phyloP scores from a whole-genome alignment of 2,797 vertebrate species.

The Streptopelia turtur region DNA sequence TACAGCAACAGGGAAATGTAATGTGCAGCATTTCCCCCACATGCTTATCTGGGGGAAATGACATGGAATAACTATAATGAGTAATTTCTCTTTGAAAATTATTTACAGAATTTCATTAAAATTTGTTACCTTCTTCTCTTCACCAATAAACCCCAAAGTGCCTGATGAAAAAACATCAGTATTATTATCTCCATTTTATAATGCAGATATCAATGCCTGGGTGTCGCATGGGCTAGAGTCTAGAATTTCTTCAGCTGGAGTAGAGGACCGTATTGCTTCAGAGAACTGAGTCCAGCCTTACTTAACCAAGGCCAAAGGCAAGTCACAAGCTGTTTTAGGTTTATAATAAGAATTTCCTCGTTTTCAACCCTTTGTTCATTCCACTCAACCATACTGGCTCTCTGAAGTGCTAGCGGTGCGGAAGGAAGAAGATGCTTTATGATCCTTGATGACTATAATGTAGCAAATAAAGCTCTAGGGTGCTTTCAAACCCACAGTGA shows the following conservation, averaged over 20 bases:
- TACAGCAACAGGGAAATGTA: not conserved
- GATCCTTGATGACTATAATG: slow-evolving; percentile 56
- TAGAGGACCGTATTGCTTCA: not conserved
- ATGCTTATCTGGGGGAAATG: not conserved
- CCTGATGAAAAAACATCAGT: not conserved
- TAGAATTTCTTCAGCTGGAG: not conserved
- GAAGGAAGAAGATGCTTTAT: slow-evolving; percentile 70
- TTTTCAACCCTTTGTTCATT: slow-evolving; percentile 50
- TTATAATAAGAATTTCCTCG: not conserved
- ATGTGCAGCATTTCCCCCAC: not conserved
- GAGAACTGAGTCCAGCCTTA: not conserved
- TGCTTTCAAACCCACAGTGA: slow-evolving; percentile 53
- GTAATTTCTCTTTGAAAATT: not conserved
- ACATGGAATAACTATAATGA: not conserved
- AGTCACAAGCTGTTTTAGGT: slow-evolving; percentile 12
- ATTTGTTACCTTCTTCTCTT: not conserved
- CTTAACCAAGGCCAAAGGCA: slow-evolving; percentile 17
- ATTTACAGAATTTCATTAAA: not conserved
- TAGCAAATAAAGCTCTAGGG: slow-evolving; percentile 64
- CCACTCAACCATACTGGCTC: slow-evolving; percentile 2
- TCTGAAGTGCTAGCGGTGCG: slow-evolving; percentile 36
- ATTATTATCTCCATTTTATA: not conserved
- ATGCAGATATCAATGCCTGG: not conserved
- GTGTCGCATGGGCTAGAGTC: not conserved
- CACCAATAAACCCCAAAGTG: not conserved